These are phyloP conservation scores for Ferrisia virgata DNA, from an alignment of 2,888 invertebrate genomes.

Conservation along the genomic window DNA sequence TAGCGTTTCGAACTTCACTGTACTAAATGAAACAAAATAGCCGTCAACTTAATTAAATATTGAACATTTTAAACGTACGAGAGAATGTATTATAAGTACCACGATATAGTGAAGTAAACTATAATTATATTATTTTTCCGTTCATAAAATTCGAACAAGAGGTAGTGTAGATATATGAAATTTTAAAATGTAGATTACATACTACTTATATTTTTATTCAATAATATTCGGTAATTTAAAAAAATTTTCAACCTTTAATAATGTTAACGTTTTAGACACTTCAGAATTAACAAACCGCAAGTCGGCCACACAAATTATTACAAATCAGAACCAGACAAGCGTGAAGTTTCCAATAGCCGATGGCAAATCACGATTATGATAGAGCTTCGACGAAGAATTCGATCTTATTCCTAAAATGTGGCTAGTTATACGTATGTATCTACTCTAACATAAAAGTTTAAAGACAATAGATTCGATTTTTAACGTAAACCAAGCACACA, in stretches of 20 bases:
- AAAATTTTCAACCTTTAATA: neutral
- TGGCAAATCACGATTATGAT: constrained; percentile 16
- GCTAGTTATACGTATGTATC: neutral
- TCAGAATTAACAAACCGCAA: neutral
- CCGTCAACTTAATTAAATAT: constrained; percentile 1
- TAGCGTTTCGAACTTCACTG: constrained; percentile 31
- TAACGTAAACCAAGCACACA: neutral
- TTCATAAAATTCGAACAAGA: neutral
- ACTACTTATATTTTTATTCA: neutral
- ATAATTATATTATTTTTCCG: neutral
- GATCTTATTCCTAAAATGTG: constrained; percentile 24
- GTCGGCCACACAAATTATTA: neutral
- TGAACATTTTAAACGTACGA: neutral
- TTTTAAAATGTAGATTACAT: neutral
- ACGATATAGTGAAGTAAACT: neutral
- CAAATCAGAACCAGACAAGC: constrained; percentile 14
- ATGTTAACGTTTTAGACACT: neutral
- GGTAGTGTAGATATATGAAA: too few species aligned
- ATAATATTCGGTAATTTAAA: neutral
- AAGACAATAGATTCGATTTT: neutral
- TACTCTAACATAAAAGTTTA: neutral
- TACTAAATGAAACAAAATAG: constrained; percentile 30
- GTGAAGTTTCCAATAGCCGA: constrained; percentile 22
- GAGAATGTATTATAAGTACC: too few species aligned
- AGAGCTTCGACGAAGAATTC: constrained; percentile 23